Evolutionary conservation across 1,140 invertebrate species (phyloP).

Genomic region (Drosophila serrata): DNA sequence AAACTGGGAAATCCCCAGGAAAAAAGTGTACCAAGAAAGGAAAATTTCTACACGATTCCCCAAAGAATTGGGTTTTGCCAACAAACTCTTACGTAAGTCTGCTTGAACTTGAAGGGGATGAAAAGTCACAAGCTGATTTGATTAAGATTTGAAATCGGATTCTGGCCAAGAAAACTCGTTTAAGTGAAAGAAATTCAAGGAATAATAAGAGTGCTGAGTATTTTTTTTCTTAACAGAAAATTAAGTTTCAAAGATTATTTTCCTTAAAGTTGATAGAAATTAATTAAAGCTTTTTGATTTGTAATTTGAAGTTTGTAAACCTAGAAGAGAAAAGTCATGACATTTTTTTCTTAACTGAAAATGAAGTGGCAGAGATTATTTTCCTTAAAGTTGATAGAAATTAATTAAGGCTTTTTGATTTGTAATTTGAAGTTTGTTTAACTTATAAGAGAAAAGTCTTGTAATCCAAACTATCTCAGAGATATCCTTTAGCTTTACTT

Average conservation of each 20-base stretch:
- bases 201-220: background rate
- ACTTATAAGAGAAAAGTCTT: too few species aligned
- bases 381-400: too few species aligned
- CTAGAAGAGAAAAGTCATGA: too few species aligned
- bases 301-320: background rate
- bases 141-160: constrained; percentile 10
- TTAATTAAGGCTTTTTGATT: background rate
- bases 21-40: background rate
- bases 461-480: too few species aligned
- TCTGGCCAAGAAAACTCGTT: constrained; percentile 10
- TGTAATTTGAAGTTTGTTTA: background rate
- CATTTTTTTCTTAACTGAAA: background rate
- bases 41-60: constrained; percentile 5
- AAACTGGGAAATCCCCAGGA: background rate
- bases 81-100: constrained; percentile 1
- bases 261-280: too few species aligned
- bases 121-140: constrained; percentile 13
- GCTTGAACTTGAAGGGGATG: constrained; percentile 6
- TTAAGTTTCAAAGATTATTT: background rate
- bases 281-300: background rate
- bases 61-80: background rate
- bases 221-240: background rate
- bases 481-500: too few species aligned
- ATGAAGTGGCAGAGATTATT: background rate
- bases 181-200: background rate